Percentiles rank a stretch among this genome's conserved stretches.
These are phyloP conservation scores for Cerastis rubricosa DNA, from an alignment of 2,888 invertebrate genomes.

Conservation along the genomic window DNA sequence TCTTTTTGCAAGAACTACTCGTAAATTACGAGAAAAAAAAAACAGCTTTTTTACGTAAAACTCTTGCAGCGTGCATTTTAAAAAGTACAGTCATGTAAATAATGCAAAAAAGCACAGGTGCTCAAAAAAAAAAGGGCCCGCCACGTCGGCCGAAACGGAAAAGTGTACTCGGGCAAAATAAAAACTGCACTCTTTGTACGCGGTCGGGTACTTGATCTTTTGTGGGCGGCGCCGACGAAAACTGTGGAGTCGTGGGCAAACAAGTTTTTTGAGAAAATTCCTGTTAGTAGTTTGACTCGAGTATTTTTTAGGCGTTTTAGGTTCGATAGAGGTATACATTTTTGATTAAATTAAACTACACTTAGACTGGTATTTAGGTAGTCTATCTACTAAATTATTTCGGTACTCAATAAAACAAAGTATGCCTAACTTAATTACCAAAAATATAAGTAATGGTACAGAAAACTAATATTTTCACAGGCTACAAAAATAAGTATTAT, in stretches of 20 bases:
- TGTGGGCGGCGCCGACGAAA: constrained; percentile 73
- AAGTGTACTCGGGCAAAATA: constrained; percentile 83
- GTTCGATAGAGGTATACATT: background rate
- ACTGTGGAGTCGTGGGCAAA: constrained; percentile 68
- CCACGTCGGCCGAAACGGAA: constrained; percentile 79
- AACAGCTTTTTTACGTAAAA: constrained; percentile 49
- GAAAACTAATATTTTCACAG: constrained; percentile 8
- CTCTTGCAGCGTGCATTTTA: constrained; percentile 52
- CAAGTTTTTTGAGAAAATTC: background rate
- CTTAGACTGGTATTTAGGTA: background rate
- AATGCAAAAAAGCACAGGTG: constrained; percentile 82
- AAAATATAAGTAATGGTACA: background rate
- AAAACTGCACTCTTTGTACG: constrained; percentile 82
- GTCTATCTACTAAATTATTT: background rate
- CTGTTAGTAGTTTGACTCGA: background rate
- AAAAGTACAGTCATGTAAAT: constrained; percentile 68
- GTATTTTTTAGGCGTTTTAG: background rate
- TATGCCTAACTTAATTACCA: background rate
- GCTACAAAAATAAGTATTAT: constrained; percentile 18
- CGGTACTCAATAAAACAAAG: background rate
- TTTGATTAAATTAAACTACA: background rate
- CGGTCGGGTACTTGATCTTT: constrained; percentile 86
- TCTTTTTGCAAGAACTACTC: constrained; percentile 45
- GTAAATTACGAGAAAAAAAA: constrained; percentile 44
- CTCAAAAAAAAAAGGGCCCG: constrained; percentile 78